Conservation (phyloP, 2,113 vertebrate species). For the Nannospalax galili region DNA sequence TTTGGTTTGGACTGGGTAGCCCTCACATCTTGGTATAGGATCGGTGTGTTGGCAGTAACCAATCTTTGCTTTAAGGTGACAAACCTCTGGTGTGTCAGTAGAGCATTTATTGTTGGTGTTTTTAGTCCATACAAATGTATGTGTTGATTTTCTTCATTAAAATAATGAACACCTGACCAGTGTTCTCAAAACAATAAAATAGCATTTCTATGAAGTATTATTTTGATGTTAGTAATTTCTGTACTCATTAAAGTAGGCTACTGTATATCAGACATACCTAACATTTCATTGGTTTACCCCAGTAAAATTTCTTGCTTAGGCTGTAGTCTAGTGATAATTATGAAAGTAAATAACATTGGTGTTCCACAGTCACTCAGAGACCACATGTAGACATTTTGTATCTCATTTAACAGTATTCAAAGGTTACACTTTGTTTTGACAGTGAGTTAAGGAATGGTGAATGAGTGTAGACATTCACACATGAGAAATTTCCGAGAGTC, state of each 20-base stretch:
- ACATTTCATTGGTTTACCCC: background rate
- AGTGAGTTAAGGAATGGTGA: background rate
- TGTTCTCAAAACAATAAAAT: slow-evolving; percentile 26
- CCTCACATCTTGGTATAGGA: too few relatives aligned
- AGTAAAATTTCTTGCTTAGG: background rate
- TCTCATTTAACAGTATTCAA: background rate
- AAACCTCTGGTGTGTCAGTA: background rate
- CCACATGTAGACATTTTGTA: background rate
- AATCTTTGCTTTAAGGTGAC: background rate
- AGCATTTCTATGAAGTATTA: background rate
- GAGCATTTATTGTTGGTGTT: background rate
- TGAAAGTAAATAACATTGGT: background rate
- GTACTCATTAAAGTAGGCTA: background rate
- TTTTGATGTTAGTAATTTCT: background rate
- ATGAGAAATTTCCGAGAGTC: background rate
- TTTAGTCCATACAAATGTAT: background rate
- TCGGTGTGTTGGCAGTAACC: background rate
- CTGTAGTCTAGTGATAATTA: background rate
- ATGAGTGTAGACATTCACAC: background rate
- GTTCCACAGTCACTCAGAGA: background rate
- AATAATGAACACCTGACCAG: background rate
- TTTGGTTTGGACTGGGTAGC: background rate
- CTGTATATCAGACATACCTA: background rate
- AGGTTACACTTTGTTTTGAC: background rate
- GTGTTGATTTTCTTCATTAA: background rate